These are phyloP conservation scores for Cynopterus brachyotis DNA, from an alignment of 2,113 vertebrate species.

Conservation along the genomic window DNA sequence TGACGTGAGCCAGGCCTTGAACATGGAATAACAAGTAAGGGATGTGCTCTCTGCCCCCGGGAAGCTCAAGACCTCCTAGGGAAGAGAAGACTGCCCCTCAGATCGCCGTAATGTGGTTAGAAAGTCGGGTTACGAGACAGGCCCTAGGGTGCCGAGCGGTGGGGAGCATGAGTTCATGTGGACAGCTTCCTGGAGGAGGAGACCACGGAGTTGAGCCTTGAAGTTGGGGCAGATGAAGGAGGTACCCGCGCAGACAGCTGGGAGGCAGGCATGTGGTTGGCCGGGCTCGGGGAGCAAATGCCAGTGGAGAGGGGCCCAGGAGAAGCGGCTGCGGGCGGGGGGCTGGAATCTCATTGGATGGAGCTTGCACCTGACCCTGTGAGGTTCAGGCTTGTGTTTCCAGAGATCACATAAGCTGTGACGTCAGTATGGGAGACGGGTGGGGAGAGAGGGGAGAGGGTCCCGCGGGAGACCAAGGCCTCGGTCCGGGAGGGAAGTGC, in stretches of 20 bases:
- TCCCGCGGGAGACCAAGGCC: accelerated
- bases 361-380: neutral
- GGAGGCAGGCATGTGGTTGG: accelerated
- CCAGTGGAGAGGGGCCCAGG: no score
- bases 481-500: neutral
- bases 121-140: neutral
- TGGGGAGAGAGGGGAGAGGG: neutral
- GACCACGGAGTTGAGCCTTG: neutral
- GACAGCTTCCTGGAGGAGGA: neutral
- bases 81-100: neutral
- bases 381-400: neutral
- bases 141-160: accelerated
- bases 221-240: neutral
- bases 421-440: neutral
- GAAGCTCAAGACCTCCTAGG: accelerated
- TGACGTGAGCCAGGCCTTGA: accelerated
- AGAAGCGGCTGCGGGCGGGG: neutral
- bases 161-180: accelerated
- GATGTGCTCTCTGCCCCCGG: accelerated
- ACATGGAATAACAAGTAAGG: accelerated
- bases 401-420: neutral
- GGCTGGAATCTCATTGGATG: neutral
- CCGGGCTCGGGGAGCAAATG: neutral
- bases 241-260: accelerated
- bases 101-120: accelerated